Evolutionary conservation across 2,888 invertebrate genomes (phyloP).

Genomic region (Aspidiotus rigidus): DNA sequence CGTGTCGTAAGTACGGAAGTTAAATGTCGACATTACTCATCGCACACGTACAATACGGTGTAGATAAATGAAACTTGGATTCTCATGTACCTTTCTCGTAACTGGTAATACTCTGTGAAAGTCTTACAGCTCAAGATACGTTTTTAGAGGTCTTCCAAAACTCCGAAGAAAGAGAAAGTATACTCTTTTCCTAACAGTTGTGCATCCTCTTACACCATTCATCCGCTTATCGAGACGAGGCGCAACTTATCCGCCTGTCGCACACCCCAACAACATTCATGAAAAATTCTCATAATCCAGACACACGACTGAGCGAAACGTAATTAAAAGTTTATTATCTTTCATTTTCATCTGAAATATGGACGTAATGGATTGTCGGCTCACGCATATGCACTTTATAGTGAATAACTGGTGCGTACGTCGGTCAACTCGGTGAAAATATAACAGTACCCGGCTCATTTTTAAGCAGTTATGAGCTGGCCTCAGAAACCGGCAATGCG

Average conservation of each 20-base stretch:
- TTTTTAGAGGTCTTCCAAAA: conserved; percentile 2
- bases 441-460: conserved; percentile 15
- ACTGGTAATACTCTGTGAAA: background rate
- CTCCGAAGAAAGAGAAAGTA: conserved; percentile 15
- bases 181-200: background rate
- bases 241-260: background rate
- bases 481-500: too few species aligned
- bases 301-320: conserved; percentile 6
- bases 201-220: background rate
- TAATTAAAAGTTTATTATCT: conserved; percentile 28
- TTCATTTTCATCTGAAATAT: conserved; percentile 31
- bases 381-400: conserved; percentile 5
- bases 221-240: background rate
- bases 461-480: too few species aligned
- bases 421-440: conserved; percentile 20
- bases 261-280: background rate
- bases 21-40: background rate
- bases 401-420: conserved; percentile 16
- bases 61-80: too few species aligned
- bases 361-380: conserved; percentile 12
- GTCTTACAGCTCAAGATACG: background rate
- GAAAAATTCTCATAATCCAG: background rate
- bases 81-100: too few species aligned
- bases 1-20: background rate
- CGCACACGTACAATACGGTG: too few species aligned